phyloP scores from a whole-genome alignment of 2,888 invertebrate genomes.

The Rhagophthalmus giganteus region DNA sequence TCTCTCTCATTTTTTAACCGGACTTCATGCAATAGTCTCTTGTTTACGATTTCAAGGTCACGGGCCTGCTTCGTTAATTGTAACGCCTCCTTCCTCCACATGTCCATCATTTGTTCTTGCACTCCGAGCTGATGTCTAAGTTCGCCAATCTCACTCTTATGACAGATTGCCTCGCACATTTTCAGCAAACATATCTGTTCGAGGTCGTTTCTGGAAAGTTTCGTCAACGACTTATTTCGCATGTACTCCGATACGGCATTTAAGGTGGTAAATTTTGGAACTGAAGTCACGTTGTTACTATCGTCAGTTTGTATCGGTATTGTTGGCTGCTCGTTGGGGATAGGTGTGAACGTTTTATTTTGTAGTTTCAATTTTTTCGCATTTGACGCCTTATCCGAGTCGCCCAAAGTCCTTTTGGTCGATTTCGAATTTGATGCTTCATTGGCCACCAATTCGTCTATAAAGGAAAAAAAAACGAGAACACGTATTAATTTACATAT shows the following conservation, averaged over 20 bases:
- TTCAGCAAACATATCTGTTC: conserved; percentile 76
- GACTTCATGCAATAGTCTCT: conserved; percentile 70
- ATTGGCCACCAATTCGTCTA: no score
- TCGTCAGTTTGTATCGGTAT: no score
- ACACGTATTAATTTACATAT: no score
- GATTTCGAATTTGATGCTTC: no score
- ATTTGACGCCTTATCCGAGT: no score
- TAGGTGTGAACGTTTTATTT: no score
- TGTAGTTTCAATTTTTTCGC: no score
- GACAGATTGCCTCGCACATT: conserved; percentile 74
- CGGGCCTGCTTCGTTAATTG: conserved; percentile 71
- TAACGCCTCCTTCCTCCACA: conserved; percentile 66
- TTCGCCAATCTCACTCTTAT: conserved; percentile 71
- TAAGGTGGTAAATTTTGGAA: no score
- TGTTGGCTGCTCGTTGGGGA: no score
- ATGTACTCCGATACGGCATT: conserved; percentile 45
- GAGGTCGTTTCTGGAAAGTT: conserved; percentile 61
- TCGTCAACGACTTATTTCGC: conserved; percentile 50
- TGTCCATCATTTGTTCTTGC: conserved; percentile 66
- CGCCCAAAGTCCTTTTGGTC: no score
- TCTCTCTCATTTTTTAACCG: conserved; percentile 56
- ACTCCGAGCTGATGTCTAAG: conserved; percentile 67
- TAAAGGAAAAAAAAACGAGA: no score
- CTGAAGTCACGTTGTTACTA: no score
- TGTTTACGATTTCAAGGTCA: conserved; percentile 77